Percentiles rank a stretch among this genome's conserved stretches.
These are phyloP conservation scores for Mongoloraphidia duomilia DNA, from an alignment of 2,888 invertebrate species.

Conservation along the genomic window DNA sequence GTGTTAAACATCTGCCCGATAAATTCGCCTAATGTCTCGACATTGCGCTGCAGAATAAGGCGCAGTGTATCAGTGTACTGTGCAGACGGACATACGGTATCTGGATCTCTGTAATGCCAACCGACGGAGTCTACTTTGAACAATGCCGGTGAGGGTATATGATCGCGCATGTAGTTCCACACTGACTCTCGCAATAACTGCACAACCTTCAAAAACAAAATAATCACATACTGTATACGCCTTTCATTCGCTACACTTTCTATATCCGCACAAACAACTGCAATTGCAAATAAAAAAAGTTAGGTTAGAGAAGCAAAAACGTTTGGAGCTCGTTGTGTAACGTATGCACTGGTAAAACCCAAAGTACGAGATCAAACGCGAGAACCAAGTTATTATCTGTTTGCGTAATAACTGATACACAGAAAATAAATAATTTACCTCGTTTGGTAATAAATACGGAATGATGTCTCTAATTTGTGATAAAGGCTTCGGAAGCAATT, in stretches of 20 bases:
- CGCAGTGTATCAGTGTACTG: conserved; percentile 69
- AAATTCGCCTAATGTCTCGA: conserved; percentile 57
- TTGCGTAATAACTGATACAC: not conserved
- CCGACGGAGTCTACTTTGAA: conserved; percentile 55
- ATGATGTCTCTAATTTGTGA: conserved; percentile 61
- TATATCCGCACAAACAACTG: conserved; percentile 6
- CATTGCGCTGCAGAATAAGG: conserved; percentile 64
- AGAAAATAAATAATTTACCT: conserved; percentile 31
- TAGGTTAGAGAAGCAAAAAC: too few species aligned
- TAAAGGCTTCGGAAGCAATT: conserved; percentile 71
- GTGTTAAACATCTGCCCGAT: conserved; percentile 56
- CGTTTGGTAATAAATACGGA: conserved; percentile 55
- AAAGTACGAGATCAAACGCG: not conserved
- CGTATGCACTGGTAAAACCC: not conserved
- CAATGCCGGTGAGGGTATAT: conserved; percentile 73
- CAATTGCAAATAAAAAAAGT: too few species aligned
- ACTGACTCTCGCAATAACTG: conserved; percentile 70
- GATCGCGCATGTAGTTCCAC: conserved; percentile 80
- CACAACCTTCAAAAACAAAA: conserved; percentile 42
- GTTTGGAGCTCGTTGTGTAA: too few species aligned
- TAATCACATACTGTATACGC: not conserved
- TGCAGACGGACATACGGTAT: conserved; percentile 50
- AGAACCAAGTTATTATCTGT: not conserved
- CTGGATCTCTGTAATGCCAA: conserved; percentile 65
- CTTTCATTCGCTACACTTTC: not conserved